A percentile compares a stretch with the other conserved stretches of the same genome.
phyloP scores from a whole-genome alignment of 2,888 invertebrate genomes.

The Listrodromus nycthemerus region DNA sequence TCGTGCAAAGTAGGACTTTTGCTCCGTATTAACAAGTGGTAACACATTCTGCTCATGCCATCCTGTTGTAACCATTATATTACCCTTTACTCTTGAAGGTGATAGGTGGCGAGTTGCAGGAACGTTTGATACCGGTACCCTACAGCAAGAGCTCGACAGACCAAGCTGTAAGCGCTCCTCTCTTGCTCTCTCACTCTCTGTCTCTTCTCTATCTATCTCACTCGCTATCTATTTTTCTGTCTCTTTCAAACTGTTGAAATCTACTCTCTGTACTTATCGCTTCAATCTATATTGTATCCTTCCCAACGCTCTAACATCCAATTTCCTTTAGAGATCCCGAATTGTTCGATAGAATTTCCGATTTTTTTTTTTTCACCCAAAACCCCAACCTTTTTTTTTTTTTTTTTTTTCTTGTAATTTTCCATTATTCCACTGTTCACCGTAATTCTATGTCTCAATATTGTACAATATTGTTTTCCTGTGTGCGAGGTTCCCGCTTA shows the following conservation, averaged over 20 bases:
- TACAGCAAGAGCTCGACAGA: constrained; percentile 99
- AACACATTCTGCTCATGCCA: constrained; percentile 79
- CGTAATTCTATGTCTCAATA: constrained; percentile 58
- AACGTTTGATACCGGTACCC: constrained; percentile 99
- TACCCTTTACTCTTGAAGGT: constrained; percentile 98
- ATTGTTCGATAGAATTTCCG: constrained; percentile 79
- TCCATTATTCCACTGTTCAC: constrained; percentile 68
- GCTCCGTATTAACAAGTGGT: constrained; percentile 54
- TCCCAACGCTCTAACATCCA: constrained; percentile 69
- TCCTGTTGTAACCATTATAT: constrained; percentile 89
- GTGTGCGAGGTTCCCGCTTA: constrained; percentile 59
- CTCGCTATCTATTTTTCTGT: constrained; percentile 73
- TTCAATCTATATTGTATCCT: constrained; percentile 68
- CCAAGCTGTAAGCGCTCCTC: constrained; percentile 98
- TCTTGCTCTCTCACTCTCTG: constrained; percentile 86
- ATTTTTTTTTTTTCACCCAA: constrained; percentile 70
- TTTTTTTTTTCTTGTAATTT: constrained; percentile 28
- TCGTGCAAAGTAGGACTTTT: constrained; percentile 57
- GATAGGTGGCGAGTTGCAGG: constrained; percentile 99
- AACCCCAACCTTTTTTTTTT: background rate
- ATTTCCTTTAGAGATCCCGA: constrained; percentile 73
- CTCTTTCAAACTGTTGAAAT: constrained; percentile 67
- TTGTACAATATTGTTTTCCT: constrained; percentile 84
- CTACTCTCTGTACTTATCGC: constrained; percentile 68
- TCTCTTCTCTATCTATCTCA: constrained; percentile 77